Base-by-base conservation (phyloP, 2,888 invertebrate genomes). In the Acleris holmiana region DNA sequence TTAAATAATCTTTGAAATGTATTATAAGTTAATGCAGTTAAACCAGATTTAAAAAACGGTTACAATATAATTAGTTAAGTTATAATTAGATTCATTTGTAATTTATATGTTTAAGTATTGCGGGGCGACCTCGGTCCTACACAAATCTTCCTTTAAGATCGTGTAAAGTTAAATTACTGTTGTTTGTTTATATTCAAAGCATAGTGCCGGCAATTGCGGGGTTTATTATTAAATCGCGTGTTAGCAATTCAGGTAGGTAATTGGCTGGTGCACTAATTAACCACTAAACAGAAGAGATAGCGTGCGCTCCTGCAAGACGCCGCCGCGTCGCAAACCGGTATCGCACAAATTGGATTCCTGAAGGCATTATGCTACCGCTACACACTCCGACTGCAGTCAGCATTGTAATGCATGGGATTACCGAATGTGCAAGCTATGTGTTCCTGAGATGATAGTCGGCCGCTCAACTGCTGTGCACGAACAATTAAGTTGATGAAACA, bases 211-310 rank as follows among this genome's bases (percentile, higher is more conserved):
- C 40, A 47, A 49, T 44, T 53, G 68, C 70, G 70, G 70, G 75
- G 76, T 76, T 79, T 78, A 79, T 83, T 80, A 80, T 82, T 77
- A 77, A 79, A 83, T 83, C 78, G 80, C 79, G 78, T 80, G 81
- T 79, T 76, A 74, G 75, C 80, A 77, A 71, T 51, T 29, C 54
- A 40, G 55, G 29, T 73, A 75, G 75, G 79, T 80, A 81, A 84
- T 82, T 82, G 79, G 71, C 73, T 76, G 74, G 69, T 73, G 75
- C 73, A 69, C 73, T 80, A 82, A 83, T 83, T 83, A 80, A 73
- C 77, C 75, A 73, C 75, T 74, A 73, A 73, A 73, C 73, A 67
- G 72, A 63, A 65, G 66, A 69, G 71, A 71, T 69, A 71, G 67
- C 71, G 70, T 71, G 71, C 58, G 29, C 29, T 49, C 55, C 54